A percentile compares a stretch with the other conserved stretches of the same genome.
phyloP scores from a whole-genome alignment of 2,888 invertebrate species.

The Amphiduros pacificus region DNA sequence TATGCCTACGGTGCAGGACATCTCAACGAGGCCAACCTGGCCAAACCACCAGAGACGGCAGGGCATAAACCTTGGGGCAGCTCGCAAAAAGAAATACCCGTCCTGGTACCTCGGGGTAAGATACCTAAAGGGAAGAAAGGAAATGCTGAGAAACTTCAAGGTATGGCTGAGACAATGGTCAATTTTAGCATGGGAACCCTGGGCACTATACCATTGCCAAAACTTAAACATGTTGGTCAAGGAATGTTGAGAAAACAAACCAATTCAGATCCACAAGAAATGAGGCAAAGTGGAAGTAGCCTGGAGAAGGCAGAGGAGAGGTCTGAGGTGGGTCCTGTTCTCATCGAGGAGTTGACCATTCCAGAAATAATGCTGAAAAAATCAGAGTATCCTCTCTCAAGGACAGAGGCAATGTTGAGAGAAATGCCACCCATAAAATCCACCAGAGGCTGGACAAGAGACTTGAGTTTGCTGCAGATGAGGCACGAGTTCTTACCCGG shows the following conservation, averaged over 20 bases:
- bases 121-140: background rate
- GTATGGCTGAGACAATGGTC: slow-evolving; percentile 44
- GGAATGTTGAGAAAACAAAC: no score
- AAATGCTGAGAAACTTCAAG: slow-evolving; percentile 10
- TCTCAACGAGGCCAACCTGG: slow-evolving; percentile 49
- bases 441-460: background rate
- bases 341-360: slow-evolving; percentile 45
- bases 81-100: slow-evolving; percentile 11
- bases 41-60: slow-evolving; percentile 30
- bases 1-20: slow-evolving; percentile 49
- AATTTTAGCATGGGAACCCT: slow-evolving; percentile 50
- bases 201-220: slow-evolving; percentile 40
- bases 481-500: slow-evolving; percentile 43
- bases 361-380: slow-evolving; percentile 40
- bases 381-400: no score
- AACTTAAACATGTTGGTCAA: slow-evolving; percentile 22
- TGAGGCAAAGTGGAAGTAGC: no score
- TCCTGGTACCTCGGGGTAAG: background rate
- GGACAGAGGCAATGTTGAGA: no score
- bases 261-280: no score
- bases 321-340: slow-evolving; percentile 47
- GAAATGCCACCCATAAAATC: background rate
- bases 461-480: background rate
- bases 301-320: no score
- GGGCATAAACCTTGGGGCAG: slow-evolving; percentile 37